phyloP scores from a whole-genome alignment of 1,140 invertebrate species.

The Schlechtendalia chinensis region DNA sequence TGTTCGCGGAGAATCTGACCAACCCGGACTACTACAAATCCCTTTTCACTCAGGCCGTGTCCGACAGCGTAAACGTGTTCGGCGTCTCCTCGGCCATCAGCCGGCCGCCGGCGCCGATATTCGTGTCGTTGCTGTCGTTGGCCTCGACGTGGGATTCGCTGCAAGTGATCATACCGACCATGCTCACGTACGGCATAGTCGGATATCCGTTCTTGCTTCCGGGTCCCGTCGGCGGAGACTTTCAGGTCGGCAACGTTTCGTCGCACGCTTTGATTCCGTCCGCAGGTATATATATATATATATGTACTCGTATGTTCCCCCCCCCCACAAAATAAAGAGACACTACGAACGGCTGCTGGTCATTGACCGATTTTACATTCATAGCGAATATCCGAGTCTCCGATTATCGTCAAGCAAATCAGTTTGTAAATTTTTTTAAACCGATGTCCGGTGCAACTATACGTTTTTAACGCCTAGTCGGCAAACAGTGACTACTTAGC shows the following conservation, averaged over 20 bases:
- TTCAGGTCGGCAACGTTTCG: constrained; percentile 39
- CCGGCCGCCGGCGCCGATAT: constrained; percentile 78
- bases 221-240: constrained; percentile 86
- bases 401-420: too few relatives aligned
- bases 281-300: background rate
- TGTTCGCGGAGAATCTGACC: constrained; percentile 65
- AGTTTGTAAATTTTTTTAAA: too few relatives aligned
- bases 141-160: constrained; percentile 86
- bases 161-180: constrained; percentile 76
- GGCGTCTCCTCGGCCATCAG: constrained; percentile 80
- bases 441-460: too few relatives aligned
- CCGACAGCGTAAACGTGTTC: constrained; percentile 64
- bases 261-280: constrained; percentile 15
- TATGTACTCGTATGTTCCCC: too few relatives aligned
- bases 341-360: too few relatives aligned
- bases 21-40: constrained; percentile 82
- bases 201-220: constrained; percentile 92
- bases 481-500: too few relatives aligned
- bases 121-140: constrained; percentile 81
- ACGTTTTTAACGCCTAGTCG: too few relatives aligned
- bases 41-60: constrained; percentile 63
- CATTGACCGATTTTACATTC: too few relatives aligned
- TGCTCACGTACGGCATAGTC: constrained; percentile 79
- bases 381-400: too few relatives aligned
- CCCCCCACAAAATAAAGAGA: too few relatives aligned